Evolutionary conservation across 2,888 invertebrate genomes (phyloP).

Genomic region (Spatulosminthurus flaviceps): DNA sequence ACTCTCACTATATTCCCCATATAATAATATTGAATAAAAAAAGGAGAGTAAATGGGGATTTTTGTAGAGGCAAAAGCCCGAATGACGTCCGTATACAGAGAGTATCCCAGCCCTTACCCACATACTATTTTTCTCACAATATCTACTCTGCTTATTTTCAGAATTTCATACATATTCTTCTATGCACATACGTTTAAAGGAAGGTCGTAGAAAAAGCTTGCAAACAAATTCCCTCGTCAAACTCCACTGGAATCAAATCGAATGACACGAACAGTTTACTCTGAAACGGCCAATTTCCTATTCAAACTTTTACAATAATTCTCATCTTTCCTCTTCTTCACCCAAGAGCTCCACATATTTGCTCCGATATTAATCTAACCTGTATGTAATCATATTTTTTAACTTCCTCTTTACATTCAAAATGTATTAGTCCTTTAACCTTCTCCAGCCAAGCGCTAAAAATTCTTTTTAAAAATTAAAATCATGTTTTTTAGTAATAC

Average conservation of each 20-base stretch:
- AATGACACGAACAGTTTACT: conserved; percentile 52
- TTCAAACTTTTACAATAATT: conserved; percentile 39
- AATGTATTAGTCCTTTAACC: no score
- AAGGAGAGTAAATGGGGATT: conserved; percentile 46
- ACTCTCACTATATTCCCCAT: conserved; percentile 10
- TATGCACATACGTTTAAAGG: no score
- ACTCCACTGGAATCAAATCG: conserved; percentile 48
- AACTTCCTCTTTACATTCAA: background rate
- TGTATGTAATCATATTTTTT: background rate
- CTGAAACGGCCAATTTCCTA: conserved; percentile 46
- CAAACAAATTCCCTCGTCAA: conserved; percentile 41
- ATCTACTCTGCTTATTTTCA: background rate
- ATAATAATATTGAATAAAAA: conserved; percentile 41
- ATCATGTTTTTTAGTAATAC: no score
- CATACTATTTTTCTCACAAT: background rate
- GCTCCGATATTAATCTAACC: conserved; percentile 1
- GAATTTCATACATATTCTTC: background rate
- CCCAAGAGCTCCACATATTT: no score
- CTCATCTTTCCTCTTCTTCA: conserved; percentile 18
- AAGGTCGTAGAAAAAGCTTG: background rate
- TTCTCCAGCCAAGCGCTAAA: no score
- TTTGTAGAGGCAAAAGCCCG: conserved; percentile 20
- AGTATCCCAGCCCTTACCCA: background rate
- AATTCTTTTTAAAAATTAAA: no score
- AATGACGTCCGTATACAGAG: background rate